phyloP scores from a whole-genome alignment of 2,888 invertebrate species.

The Cynaeus angustus region DNA sequence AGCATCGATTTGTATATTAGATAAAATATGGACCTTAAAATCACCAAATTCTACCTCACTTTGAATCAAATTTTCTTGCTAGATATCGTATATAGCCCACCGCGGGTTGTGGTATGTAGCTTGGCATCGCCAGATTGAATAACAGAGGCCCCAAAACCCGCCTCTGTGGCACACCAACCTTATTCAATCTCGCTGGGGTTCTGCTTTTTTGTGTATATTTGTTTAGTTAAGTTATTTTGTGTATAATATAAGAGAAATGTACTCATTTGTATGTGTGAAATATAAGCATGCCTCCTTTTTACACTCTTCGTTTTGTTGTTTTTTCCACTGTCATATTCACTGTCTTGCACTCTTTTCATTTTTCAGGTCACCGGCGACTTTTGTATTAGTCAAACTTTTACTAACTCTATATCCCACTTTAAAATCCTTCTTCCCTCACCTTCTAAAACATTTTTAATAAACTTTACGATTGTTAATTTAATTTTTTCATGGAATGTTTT shows the following conservation, averaged over 20 bases:
- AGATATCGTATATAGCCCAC: background rate
- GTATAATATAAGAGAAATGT: slow-evolving; percentile 49
- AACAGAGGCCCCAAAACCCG: background rate
- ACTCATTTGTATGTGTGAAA: slow-evolving; percentile 60
- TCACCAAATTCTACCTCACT: too few relatives aligned
- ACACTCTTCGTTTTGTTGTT: slow-evolving; percentile 60
- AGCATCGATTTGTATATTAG: too few relatives aligned
- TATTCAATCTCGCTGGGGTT: slow-evolving; percentile 34
- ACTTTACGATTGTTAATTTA: slow-evolving; percentile 44
- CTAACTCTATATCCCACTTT: slow-evolving; percentile 41
- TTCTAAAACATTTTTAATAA: slow-evolving; percentile 32
- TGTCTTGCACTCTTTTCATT: slow-evolving; percentile 71
- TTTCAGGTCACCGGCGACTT: slow-evolving; percentile 79
- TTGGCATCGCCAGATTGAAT: slow-evolving; percentile 38
- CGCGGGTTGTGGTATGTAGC: slow-evolving; percentile 40
- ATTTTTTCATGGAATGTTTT: slow-evolving; percentile 54
- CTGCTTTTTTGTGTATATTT: slow-evolving; percentile 28
- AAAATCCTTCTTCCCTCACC: slow-evolving; percentile 37
- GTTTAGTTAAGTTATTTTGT: slow-evolving; percentile 40
- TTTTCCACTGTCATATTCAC: slow-evolving; percentile 57
- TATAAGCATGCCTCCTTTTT: slow-evolving; percentile 62
- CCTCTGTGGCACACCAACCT: background rate
- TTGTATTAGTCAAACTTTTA: slow-evolving; percentile 73
- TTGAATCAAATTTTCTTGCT: background rate
- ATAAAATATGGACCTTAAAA: too few relatives aligned